These are phyloP conservation scores for Smittia aterrima DNA, from an alignment of 2,888 invertebrate species.

Conservation along the genomic window DNA sequence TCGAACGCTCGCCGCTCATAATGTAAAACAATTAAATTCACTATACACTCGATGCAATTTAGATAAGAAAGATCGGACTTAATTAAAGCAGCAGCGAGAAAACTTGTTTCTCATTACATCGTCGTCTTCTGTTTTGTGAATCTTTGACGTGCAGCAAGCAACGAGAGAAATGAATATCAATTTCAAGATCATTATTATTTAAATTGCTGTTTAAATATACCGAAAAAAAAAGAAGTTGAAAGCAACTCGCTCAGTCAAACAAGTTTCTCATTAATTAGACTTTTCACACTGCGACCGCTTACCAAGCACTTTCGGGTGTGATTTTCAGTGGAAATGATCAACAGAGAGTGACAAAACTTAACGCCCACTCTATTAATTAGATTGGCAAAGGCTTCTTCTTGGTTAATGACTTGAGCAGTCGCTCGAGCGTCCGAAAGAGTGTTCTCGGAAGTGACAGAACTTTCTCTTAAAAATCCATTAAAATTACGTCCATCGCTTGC, in stretches of 20 bases:
- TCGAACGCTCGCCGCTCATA: background rate
- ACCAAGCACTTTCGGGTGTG: background rate
- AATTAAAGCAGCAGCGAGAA: conserved; percentile 21
- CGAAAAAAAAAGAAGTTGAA: background rate
- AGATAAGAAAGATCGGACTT: conserved; percentile 35
- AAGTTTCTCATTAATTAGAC: conserved; percentile 37
- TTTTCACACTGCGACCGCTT: background rate
- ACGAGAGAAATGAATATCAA: conserved; percentile 12
- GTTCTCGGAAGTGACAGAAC: background rate
- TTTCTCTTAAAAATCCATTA: conserved; percentile 19
- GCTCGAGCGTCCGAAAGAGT: background rate
- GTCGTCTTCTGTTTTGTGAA: background rate
- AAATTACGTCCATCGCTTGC: conserved; percentile 33
- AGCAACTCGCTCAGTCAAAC: background rate
- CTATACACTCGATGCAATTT: conserved; percentile 25
- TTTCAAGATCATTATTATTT: conserved; percentile 36
- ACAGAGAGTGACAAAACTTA: conserved; percentile 13
- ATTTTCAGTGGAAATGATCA: conserved; percentile 25
- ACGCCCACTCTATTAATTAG: conserved; percentile 33
- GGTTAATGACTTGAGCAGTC: background rate
- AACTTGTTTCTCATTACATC: conserved; percentile 23
- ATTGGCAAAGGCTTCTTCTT: background rate
- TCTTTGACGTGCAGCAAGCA: conserved; percentile 14
- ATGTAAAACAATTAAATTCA: conserved; percentile 11
- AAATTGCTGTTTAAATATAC: conserved; percentile 37